Evolutionary conservation across 92 coral and sea anemone species (phyloP).

Genomic region (Muricea muricata): DNA sequence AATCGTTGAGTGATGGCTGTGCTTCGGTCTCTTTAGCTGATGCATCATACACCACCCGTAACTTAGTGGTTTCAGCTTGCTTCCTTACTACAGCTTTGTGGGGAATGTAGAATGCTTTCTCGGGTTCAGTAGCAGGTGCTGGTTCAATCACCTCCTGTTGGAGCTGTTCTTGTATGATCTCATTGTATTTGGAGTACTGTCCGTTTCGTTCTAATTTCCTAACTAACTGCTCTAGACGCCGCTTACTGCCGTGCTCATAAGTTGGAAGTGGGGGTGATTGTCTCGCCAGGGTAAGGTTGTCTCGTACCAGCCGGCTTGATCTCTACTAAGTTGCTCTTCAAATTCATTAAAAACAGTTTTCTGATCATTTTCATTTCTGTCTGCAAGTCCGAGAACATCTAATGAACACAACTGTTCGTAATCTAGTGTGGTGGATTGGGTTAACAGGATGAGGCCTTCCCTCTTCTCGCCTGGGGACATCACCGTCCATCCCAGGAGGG

Average conservation of each 20-base stretch:
- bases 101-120: conserved; percentile 64
- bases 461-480: conserved; percentile 63
- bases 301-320: conserved; percentile 73
- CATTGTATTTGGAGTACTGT: conserved; percentile 49
- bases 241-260: conserved; percentile 38
- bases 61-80: conserved; percentile 66
- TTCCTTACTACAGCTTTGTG: conserved; percentile 71
- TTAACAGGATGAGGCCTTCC: conserved; percentile 57
- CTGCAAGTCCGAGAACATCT: conserved; percentile 68
- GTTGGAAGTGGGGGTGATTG: conserved; percentile 52
- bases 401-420: conserved; percentile 66
- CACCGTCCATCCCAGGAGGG: conserved; percentile 51
- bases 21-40: conserved; percentile 46
- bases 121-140: conserved; percentile 58
- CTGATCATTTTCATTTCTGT: conserved; percentile 63
- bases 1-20: conserved; percentile 24
- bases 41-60: conserved; percentile 63
- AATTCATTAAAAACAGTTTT: conserved; percentile 67
- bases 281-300: conserved; percentile 66
- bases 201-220: conserved; percentile 32
- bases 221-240: conserved; percentile 54
- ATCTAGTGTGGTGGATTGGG: conserved; percentile 56
- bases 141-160: conserved; percentile 58
- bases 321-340: conserved; percentile 65
- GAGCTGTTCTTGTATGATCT: conserved; percentile 62